These are phyloP conservation scores for Drosophila paramelanica DNA, from an alignment of 2,888 invertebrate genomes.

Conservation along the genomic window DNA sequence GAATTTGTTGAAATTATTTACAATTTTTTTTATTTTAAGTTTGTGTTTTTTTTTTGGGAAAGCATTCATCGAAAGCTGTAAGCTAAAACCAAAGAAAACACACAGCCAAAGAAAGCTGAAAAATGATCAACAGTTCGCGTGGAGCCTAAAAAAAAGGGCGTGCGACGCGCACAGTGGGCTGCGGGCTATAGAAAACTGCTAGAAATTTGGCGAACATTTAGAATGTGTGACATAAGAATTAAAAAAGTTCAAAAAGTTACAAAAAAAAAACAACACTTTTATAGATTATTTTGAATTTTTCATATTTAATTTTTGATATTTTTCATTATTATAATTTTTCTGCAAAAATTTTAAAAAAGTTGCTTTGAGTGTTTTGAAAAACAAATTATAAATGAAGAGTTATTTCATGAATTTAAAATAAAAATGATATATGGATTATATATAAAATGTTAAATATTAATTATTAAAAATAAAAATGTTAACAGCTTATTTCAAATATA, in stretches of 20 bases:
- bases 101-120: conserved; percentile 50
- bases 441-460: too few relatives aligned
- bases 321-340: too few relatives aligned
- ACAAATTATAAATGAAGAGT: too few relatives aligned
- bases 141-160: conserved; percentile 37
- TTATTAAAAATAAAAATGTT: too few relatives aligned
- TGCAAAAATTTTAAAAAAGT: too few relatives aligned
- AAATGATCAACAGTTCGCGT: conserved; percentile 48
- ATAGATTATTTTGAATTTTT: too few relatives aligned
- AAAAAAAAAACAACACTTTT: background rate
- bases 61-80: conserved; percentile 35
- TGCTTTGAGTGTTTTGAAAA: too few relatives aligned
- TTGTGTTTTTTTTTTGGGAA: conserved; percentile 27
- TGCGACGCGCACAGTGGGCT: conserved; percentile 57
- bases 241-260: too few relatives aligned
- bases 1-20: conserved; percentile 37
- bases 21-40: conserved; percentile 6
- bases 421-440: too few relatives aligned
- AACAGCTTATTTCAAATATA: too few relatives aligned
- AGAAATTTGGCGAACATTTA: background rate
- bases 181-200: background rate
- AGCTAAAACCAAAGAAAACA: conserved; percentile 36
- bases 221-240: background rate
- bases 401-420: too few relatives aligned
- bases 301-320: too few relatives aligned